A percentile compares a stretch with the other conserved stretches of the same genome.
Evolutionary conservation across 2,888 invertebrate genomes (phyloP).

Genomic region (Ornithoptera priamus): DNA sequence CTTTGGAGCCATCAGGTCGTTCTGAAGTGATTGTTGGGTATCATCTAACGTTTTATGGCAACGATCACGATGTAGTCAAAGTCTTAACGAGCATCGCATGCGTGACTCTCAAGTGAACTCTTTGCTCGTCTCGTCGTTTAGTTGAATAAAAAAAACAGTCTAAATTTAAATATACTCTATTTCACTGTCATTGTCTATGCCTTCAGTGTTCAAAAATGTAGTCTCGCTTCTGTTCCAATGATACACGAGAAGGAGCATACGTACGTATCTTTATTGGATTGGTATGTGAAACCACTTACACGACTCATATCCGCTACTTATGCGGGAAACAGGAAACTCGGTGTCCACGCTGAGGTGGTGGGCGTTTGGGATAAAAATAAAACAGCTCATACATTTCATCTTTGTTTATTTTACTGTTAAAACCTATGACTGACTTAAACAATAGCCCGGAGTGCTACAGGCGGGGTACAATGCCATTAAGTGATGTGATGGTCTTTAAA

Average conservation of each 20-base stretch:
- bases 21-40: too few relatives aligned
- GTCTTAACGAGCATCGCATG: too few relatives aligned
- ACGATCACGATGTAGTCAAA: too few relatives aligned
- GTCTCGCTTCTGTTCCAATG: background rate
- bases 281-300: background rate
- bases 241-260: background rate
- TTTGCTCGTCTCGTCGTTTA: too few relatives aligned
- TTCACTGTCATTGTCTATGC: too few relatives aligned
- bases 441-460: slow-evolving; percentile 18
- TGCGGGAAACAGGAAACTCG: background rate
- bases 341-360: background rate
- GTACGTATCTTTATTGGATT: background rate
- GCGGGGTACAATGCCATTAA: slow-evolving; percentile 11
- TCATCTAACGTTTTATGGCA: too few relatives aligned
- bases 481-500: slow-evolving; percentile 4
- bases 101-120: too few relatives aligned
- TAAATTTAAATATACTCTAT: too few relatives aligned
- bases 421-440: slow-evolving; percentile 19
- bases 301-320: background rate
- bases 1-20: too few relatives aligned
- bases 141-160: too few relatives aligned
- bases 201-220: background rate
- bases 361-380: slow-evolving; percentile 24
- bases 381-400: slow-evolving; percentile 9
- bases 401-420: slow-evolving; percentile 17